phyloP scores from a whole-genome alignment of 2,888 invertebrate genomes.

The Drosophila ustulata region DNA sequence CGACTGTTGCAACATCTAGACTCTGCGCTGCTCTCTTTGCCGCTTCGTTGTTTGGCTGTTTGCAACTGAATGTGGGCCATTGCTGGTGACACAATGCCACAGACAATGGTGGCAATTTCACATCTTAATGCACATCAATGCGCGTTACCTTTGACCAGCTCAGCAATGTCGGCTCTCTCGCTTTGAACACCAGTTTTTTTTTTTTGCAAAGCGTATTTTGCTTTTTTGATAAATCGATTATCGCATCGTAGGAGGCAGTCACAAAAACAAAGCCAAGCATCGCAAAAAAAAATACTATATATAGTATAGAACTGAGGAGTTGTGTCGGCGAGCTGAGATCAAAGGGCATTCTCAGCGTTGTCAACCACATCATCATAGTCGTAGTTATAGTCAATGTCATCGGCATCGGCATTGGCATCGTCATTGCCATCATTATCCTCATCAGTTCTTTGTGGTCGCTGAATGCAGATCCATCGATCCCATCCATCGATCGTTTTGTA shows the following conservation, averaged over 20 bases:
- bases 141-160: slow-evolving; percentile 53
- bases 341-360: slow-evolving; percentile 43
- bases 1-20: slow-evolving; percentile 41
- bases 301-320: slow-evolving; percentile 1
- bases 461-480: slow-evolving; percentile 57
- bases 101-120: slow-evolving; percentile 82
- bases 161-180: slow-evolving; percentile 31
- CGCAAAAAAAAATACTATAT: slow-evolving; percentile 35
- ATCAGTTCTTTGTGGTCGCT: slow-evolving; percentile 62
- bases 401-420: slow-evolving; percentile 20
- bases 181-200: slow-evolving; percentile 25
- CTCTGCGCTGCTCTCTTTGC: slow-evolving; percentile 59
- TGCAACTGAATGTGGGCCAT: slow-evolving; percentile 54
- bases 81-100: slow-evolving; percentile 53
- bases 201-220: slow-evolving; percentile 70
- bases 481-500: slow-evolving; percentile 42
- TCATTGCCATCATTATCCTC: slow-evolving; percentile 49
- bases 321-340: slow-evolving; percentile 24
- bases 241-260: slow-evolving; percentile 74
- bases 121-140: slow-evolving; percentile 81
- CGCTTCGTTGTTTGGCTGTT: slow-evolving; percentile 12
- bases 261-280: slow-evolving; percentile 60
- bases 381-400: slow-evolving; percentile 27
- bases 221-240: slow-evolving; percentile 82
- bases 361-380: slow-evolving; percentile 16